Base-by-base conservation (phyloP, 2,888 invertebrate species). In the Metalampra italica region DNA sequence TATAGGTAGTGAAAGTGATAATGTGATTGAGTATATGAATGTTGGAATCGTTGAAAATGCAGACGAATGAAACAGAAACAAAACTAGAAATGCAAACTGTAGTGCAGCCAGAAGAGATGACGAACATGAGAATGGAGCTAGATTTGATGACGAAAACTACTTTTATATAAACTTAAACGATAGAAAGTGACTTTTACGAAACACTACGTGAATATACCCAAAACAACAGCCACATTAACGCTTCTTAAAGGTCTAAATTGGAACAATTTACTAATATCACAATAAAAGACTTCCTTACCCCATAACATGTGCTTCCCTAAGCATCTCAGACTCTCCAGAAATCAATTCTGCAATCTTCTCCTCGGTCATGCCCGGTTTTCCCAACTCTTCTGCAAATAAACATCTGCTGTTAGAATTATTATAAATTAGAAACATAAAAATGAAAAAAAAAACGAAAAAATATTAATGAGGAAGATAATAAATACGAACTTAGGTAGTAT, bases 321-420 rank as follows among this genome's bases (percentile, higher is more conserved):
- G 62, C 64, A 93, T 90, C 68, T 94, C 94, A 0, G 93, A 90
- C 67, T 94, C 93, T 29, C 93, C 93, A 0, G 93, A 91, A 53
- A 94, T 91, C 22, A 93, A 78, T 48, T 92, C 92, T 0, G 93
- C 93, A 44, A 94, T 93, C 73, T 92, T 92, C 49, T 93, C 91
- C 55, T 93, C 93, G 0, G 92, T 91, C 45, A 93, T 60, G 0
- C 86, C 85, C 0, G 87, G 80, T 37, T 82, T 86, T 0, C 85
- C 87, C 1, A 82, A 50, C 45, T 77, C 72, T 50, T 81, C 87
- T 87, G 49, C 9, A 42, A 47, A 47, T n/a, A n/a, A n/a, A n/a
- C n/a, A n/a, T n/a, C n/a, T n/a, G n/a, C n/a, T n/a, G n/a, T n/a
- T n/a, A n/a, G n/a, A n/a, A n/a, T n/a, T n/a, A 45, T 36, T 9